Evolutionary conservation across 2,888 invertebrate genomes (phyloP), one percentile per base, ranked within the genome.

Genomic region (Pseudococcus longispinus): DNA sequence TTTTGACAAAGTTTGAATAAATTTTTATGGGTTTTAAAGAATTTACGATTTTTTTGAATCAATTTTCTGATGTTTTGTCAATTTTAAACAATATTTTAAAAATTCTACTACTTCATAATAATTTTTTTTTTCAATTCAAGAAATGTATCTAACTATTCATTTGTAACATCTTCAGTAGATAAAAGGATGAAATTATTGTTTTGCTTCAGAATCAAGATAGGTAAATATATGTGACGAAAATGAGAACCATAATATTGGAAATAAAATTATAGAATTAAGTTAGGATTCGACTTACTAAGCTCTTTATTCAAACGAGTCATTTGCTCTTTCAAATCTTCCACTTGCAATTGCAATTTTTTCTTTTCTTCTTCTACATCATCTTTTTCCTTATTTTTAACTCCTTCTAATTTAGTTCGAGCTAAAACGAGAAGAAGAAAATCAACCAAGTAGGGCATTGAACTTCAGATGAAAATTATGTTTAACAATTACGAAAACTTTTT

Each of bases 271-370:
- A 83, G 70, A 87, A 70, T 29, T 9, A 60, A 74, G 20, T 70
- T 55, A 6, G n/a, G n/a, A n/a, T 82, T 20, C 60, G 37, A 91
- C 92, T 91, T 91, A 94, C 94, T 93, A 88, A 93, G 91, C 89
- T 94, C 93, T 87, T 91, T 90, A 89, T 92, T 93, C 8, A 94
- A 91, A 90, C 93, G 93, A 88, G 91, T 91, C 77, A 93, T 92
- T 91, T 93, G 93, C 84, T 92, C 91, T 90, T 94, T 93, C 88
- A 95, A 90, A 85, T 91, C 92, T 88, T 93, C 93, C 88, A 92
- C 92, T 84, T 92, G 92, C 15, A 91, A 91, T 20, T 91, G 90
- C 60, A 92, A 88, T 87, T 91, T 91, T 88, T 91, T 90, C 84
- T 91, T 90, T 88, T 92, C 92, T 84, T 91, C 91, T 88, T 91